These are phyloP conservation scores for Cotesia glomerata DNA, from an alignment of 1,140 invertebrate species.

Conservation along the genomic window DNA sequence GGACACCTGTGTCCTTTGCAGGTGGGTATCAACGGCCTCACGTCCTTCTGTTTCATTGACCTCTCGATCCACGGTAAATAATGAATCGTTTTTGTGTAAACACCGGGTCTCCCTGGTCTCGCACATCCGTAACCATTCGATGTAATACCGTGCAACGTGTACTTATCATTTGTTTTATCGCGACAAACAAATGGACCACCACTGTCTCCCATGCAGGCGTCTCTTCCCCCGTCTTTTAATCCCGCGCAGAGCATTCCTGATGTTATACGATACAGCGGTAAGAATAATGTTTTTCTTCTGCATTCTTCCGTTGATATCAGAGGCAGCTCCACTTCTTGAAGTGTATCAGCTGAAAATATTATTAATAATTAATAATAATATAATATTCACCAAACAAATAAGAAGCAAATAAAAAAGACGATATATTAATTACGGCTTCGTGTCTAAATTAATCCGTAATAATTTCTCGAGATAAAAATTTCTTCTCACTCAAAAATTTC, in stretches of 20 bases:
- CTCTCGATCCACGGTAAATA: conserved; percentile 80
- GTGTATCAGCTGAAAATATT: conserved; percentile 73
- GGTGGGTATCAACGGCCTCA: conserved; percentile 40
- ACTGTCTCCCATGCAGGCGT: conserved; percentile 73
- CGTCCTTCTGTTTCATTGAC: conserved; percentile 60
- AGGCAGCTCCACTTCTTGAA: conserved; percentile 86
- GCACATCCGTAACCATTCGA: conserved; percentile 90
- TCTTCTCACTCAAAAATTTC: no score
- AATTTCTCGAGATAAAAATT: no score
- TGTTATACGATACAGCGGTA: conserved; percentile 74
- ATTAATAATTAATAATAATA: not conserved
- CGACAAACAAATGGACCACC: conserved; percentile 71
- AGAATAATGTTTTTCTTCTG: conserved; percentile 76
- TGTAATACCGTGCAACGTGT: conserved; percentile 69
- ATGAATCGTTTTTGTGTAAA: conserved; percentile 85
- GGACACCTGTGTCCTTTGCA: conserved; percentile 77
- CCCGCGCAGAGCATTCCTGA: conserved; percentile 74
- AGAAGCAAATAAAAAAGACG: no score
- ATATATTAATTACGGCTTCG: no score
- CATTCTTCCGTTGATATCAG: conserved; percentile 84
- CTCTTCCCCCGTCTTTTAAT: conserved; percentile 68
- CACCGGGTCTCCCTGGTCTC: conserved; percentile 80
- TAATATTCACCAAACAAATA: not conserved
- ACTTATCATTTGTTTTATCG: conserved; percentile 54
- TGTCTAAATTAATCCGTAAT: no score